These are phyloP conservation scores for Stenodema calcarata DNA, from an alignment of 2,888 invertebrate species.

Conservation along the genomic window DNA sequence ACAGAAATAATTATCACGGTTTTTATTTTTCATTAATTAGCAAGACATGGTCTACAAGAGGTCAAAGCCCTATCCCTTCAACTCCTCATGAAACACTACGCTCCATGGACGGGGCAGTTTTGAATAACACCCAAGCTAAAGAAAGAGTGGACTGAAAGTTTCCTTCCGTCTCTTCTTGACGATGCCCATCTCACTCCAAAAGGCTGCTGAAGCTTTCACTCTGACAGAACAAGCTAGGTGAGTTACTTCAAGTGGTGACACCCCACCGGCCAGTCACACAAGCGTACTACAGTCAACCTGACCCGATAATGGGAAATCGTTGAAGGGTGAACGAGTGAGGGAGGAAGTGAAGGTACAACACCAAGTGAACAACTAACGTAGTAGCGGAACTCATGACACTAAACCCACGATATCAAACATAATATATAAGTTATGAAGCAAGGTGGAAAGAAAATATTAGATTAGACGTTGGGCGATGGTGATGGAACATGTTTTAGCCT, in stretches of 20 bases:
- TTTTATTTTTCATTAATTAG: no score
- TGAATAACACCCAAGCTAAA: not conserved
- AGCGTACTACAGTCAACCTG: not conserved
- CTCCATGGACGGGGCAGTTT: no score
- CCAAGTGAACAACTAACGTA: not conserved
- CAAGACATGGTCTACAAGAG: no score
- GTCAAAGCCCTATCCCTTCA: no score
- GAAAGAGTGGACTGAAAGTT: not conserved
- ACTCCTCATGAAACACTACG: no score
- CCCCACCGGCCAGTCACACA: not conserved
- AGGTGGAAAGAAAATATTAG: not conserved
- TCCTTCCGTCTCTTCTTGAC: not conserved
- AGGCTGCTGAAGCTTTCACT: not conserved
- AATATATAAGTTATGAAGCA: not conserved
- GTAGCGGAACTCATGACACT: not conserved
- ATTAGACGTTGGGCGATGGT: not conserved
- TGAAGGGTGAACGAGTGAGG: not conserved
- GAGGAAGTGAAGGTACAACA: not conserved
- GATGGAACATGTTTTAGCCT: no score
- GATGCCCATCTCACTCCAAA: not conserved
- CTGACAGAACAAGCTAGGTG: not conserved
- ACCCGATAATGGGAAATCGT: slow-evolving; percentile 16
- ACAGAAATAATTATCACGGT: no score
- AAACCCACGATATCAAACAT: not conserved
- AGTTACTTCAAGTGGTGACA: not conserved